Evolutionary conservation across 1,140 invertebrate genomes (phyloP), one percentile per base, ranked within the genome.

Genomic region (Ips typographus): DNA sequence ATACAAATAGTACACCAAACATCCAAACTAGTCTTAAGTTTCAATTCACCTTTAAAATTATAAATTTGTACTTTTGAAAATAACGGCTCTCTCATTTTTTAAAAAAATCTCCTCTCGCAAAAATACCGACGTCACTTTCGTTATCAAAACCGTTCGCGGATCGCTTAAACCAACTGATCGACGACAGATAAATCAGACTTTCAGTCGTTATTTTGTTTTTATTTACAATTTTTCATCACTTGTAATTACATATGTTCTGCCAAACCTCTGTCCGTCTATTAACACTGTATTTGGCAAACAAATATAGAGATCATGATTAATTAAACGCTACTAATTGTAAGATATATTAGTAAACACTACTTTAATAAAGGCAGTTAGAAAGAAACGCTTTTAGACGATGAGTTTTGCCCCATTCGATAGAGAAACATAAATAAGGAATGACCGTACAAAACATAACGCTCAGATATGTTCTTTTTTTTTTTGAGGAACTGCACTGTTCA

Each of bases 1-100:
- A 77, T 77, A 77, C 76, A 77, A 74, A 76, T 76, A 76, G 72
- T 76, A 76, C 74, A 77, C 76, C 76, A 76, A 77, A 77, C 76
- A 77, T 77, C 72, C 74, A 76, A 74, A 75, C 75, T 77, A 77
- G 71, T 69, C 69, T 62, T 73, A 71, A 66, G 71, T 68, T 74
- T 75, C 71, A 74, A 73, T 71, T 74, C 71, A 73, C 71, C 71
- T 74, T 76, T 74, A 72, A 74, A 75, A 77, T 56, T 37, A 59
- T 75, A 75, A 77, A 77, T 77, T 77, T 77, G 76, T 77, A 77
- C 76, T 77, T 76, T 68, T 74, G 70, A 74, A 74, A 74, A 71
- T 74, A 72, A 75, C 73, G 74, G 67, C 71, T 75, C 73, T 70
- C 72, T 65, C 59, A 22, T 22, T 49, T 49, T 44, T 49, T 1